Conservation (phyloP, 2,113 vertebrate species). For the Cepphus grylle region DNA sequence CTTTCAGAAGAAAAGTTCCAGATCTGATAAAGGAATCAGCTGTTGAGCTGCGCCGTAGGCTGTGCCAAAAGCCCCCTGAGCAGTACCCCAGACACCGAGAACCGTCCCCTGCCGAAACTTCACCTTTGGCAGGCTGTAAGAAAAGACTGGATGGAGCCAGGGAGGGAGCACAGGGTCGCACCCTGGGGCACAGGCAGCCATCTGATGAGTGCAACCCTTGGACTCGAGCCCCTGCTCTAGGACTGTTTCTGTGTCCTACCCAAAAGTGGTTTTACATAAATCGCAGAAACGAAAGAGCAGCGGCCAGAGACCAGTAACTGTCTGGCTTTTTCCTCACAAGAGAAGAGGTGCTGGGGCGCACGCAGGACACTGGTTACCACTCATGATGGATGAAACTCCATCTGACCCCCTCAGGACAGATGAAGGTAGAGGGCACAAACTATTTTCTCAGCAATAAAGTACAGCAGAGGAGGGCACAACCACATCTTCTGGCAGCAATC, state of each 20-base stretch:
- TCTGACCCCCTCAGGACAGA: neutral
- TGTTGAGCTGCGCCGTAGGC: neutral
- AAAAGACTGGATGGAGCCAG: neutral
- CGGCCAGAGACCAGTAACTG: neutral
- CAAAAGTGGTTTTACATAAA: neutral
- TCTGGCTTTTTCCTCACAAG: neutral
- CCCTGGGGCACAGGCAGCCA: neutral
- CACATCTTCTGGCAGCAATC: neutral
- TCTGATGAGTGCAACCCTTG: neutral
- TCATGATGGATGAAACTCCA: neutral
- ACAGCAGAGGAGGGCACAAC: neutral
- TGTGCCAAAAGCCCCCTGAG: neutral
- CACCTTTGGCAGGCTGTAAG: neutral
- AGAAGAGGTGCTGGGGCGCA: neutral
- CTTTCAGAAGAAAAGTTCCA: neutral
- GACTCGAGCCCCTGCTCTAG: neutral
- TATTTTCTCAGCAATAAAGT: neutral
- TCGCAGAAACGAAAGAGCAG: neutral
- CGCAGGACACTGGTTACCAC: neutral
- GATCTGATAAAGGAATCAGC: neutral
- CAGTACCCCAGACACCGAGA: neutral
- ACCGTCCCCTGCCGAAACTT: fast-evolving
- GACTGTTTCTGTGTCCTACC: neutral
- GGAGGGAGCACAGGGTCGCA: neutral
- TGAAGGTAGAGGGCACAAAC: neutral